phyloP scores from a whole-genome alignment of 2,888 invertebrate species.

The Drosophila nigricruria region DNA sequence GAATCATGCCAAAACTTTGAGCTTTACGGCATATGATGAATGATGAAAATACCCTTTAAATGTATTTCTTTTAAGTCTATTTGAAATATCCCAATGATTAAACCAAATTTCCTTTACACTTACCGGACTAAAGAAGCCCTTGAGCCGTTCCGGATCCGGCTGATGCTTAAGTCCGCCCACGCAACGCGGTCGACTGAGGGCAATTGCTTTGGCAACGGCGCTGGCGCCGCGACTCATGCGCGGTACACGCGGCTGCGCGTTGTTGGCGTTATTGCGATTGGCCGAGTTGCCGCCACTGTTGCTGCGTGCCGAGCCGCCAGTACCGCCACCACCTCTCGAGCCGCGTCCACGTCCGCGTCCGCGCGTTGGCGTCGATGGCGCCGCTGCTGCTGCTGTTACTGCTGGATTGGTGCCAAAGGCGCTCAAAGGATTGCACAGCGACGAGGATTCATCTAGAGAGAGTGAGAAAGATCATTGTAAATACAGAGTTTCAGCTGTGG shows the following conservation, averaged over 20 bases:
- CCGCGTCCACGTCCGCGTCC: slow-evolving; percentile 76
- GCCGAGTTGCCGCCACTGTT: slow-evolving; percentile 20
- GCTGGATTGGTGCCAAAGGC: slow-evolving; percentile 28
- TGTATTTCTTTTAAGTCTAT: neutral
- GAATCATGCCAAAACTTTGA: slow-evolving; percentile 27
- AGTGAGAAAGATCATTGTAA: neutral
- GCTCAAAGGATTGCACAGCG: slow-evolving; percentile 32
- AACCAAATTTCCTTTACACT: slow-evolving; percentile 49
- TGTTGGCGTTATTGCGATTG: slow-evolving; percentile 29
- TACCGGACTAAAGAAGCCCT: slow-evolving; percentile 84
- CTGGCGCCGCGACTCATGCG: slow-evolving; percentile 84
- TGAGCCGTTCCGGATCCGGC: slow-evolving; percentile 83
- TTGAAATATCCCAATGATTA: too few species aligned
- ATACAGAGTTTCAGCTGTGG: neutral
- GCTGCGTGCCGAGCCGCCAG: slow-evolving; percentile 31
- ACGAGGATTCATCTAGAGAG: slow-evolving; percentile 57
- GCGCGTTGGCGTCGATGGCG: slow-evolving; percentile 39
- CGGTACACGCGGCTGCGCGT: slow-evolving; percentile 73
- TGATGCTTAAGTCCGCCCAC: slow-evolving; percentile 84
- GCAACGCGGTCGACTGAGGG: slow-evolving; percentile 81
- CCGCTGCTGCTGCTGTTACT: neutral
- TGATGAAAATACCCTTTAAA: slow-evolving; percentile 25
- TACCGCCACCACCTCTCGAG: slow-evolving; percentile 61
- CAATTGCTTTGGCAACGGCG: slow-evolving; percentile 81
- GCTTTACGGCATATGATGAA: neutral